Evolutionary conservation across 1,140 invertebrate genomes (phyloP).

Genomic region (Ptiloglossa arizonensis): DNA sequence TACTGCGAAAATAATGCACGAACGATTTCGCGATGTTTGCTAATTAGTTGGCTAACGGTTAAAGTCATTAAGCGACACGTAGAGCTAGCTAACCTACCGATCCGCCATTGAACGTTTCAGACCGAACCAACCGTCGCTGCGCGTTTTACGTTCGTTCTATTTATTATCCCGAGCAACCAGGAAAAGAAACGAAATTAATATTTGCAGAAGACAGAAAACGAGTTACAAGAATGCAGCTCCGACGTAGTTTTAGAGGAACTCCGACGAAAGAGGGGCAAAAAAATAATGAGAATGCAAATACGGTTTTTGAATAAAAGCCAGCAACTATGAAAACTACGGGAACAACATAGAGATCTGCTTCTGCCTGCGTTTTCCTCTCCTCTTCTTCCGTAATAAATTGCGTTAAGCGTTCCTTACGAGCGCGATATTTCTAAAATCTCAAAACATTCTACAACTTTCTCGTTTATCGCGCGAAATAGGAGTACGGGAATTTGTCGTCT

Average conservation of each 20-base stretch:
- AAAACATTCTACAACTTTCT: neutral
- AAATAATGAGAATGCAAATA: slow-evolving; percentile 45
- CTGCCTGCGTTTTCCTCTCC: neutral
- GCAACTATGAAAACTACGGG: slow-evolving; percentile 15
- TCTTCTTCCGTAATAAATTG: slow-evolving; percentile 9
- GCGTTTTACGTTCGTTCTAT: neutral
- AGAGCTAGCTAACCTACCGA: neutral
- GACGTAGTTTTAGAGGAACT: neutral
- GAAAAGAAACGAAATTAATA: slow-evolving; percentile 13
- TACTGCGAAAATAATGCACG: neutral
- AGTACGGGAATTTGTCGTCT: neutral
- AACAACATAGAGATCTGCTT: slow-evolving; percentile 11
- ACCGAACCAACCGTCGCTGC: no score
- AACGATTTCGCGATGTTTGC: neutral
- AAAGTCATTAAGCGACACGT: neutral
- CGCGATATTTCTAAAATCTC: neutral
- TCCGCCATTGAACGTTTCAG: neutral
- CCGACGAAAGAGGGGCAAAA: neutral
- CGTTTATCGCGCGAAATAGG: neutral
- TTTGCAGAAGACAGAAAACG: neutral
- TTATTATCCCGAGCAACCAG: neutral
- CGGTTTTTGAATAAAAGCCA: slow-evolving; percentile 28
- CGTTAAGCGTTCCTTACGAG: neutral
- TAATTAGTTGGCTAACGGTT: neutral
- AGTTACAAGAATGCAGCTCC: neutral